Evolutionary conservation across 1,140 invertebrate species (phyloP), one percentile per base, ranked within the genome.

Genomic region (Saccostrea cuccullata): DNA sequence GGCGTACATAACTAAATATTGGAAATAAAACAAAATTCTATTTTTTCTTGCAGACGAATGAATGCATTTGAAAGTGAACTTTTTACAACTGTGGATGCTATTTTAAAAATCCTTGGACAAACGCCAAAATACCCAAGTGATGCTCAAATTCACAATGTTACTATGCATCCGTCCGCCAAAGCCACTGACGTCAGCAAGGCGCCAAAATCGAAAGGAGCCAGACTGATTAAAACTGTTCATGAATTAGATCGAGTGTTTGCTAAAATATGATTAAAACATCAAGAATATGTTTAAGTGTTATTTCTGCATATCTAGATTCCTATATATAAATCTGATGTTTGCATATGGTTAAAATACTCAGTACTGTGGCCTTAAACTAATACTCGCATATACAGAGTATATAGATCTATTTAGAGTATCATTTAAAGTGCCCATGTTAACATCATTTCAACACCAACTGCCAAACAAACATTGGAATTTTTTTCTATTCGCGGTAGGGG

Each of bases 31-130:
- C 0, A 20, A 64, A n/a, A 9, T 64, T 17, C 26, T 77, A 13
- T 77, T 83, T n/a, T 86, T 86, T 87, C 67, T 92, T 90, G 55
- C 92, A 95, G 94, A 55, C 91, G 94, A 83, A 95, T 95, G 94
- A 90, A 93, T 36, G 92, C 91, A 86, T 95, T 95, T 90, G 94
- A 95, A 89, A 91, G 90, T 47, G 93, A 95, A n/a, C 90, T 95
- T 13, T 94, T 91, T 87, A 91, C 88, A 12, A 94, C 93, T 8
- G 94, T 95, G 8, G 94, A 95, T 87, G 91, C 92, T 85, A 95
- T 95, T 83, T 86, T 95, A 47, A 90, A 92, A 55, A 88, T 94
- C 67, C 91, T 95, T 5, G 94, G 94, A 84, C 94, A 95, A 15
- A 93, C 93, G 82, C 94, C 94, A 55, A 90, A 90, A 86, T 87